Evolutionary conservation across 2,113 vertebrate genomes (phyloP).

Genomic region (Gobius niger): DNA sequence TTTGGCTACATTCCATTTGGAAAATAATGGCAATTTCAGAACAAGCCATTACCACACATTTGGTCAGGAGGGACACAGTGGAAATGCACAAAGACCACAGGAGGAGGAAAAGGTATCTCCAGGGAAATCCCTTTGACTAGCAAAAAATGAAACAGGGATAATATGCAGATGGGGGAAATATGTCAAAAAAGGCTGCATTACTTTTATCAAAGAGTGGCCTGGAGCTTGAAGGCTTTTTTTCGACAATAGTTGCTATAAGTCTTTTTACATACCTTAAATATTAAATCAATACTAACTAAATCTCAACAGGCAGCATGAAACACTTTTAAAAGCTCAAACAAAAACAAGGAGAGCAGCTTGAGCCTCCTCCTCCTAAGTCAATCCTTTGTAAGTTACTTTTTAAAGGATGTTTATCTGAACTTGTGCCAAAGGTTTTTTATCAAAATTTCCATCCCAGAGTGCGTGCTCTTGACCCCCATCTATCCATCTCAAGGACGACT

Average conservation of each 20-base stretch:
- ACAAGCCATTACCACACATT: conserved; percentile 69
- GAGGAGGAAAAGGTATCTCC: conserved; percentile 52
- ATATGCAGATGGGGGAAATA: conserved; percentile 67
- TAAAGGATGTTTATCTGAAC: neutral
- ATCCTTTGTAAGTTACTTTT: no score
- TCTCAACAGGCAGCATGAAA: no score
- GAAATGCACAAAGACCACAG: conserved; percentile 43
- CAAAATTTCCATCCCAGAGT: neutral
- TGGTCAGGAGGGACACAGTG: conserved; percentile 57
- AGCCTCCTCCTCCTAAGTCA: no score
- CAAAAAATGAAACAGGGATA: conserved; percentile 64
- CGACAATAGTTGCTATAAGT: no score
- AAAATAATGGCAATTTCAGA: conserved; percentile 72
- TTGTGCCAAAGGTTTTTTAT: conserved; percentile 4
- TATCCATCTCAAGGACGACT: conserved; percentile 27
- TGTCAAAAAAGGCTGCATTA: conserved; percentile 61
- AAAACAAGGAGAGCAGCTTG: no score
- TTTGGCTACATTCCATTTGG: conserved; percentile 65
- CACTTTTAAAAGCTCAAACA: no score
- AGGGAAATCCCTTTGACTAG: conserved; percentile 68
- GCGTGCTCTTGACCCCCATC: neutral
- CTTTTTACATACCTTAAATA: no score
- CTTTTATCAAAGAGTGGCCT: conserved; percentile 51
- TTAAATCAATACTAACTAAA: no score
- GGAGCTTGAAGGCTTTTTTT: conserved; percentile 18